Conservation (phyloP, 2,888 invertebrate genomes). For the Hirtodrosophila histrioides region DNA sequence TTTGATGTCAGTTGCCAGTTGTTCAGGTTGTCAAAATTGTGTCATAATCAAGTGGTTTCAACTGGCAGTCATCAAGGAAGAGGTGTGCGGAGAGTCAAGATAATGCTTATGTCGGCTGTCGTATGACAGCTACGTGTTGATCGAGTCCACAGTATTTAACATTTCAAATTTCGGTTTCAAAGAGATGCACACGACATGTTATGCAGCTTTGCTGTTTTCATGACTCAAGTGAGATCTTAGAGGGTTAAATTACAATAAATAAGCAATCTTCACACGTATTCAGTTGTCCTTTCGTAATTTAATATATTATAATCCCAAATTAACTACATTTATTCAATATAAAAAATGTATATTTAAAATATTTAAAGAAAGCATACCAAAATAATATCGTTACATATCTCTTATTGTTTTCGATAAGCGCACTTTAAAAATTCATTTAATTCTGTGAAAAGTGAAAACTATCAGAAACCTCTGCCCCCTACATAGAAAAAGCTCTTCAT, state of each 20-base stretch:
- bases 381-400: too few relatives aligned
- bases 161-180: conserved; percentile 13
- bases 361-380: too few relatives aligned
- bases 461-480: too few relatives aligned
- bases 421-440: too few relatives aligned
- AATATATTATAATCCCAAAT: too few relatives aligned
- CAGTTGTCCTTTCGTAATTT: neutral
- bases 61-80: conserved; percentile 4
- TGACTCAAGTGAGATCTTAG: neutral
- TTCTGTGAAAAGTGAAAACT: too few relatives aligned
- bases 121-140: conserved; percentile 29
- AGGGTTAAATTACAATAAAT: conserved; percentile 26
- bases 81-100: neutral
- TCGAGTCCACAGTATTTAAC: conserved; percentile 19
- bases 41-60: conserved; percentile 53
- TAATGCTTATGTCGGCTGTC: conserved; percentile 25
- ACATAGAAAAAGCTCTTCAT: too few relatives aligned
- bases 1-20: conserved; percentile 34
- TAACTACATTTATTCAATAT: neutral
- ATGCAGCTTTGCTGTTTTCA: neutral
- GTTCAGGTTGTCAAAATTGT: conserved; percentile 41
- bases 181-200: conserved; percentile 4
- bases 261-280: conserved; percentile 20
- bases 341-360: too few relatives aligned
- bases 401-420: too few relatives aligned